Conservation (phyloP, 2,113 vertebrate genomes). For the Gulo gulo region DNA sequence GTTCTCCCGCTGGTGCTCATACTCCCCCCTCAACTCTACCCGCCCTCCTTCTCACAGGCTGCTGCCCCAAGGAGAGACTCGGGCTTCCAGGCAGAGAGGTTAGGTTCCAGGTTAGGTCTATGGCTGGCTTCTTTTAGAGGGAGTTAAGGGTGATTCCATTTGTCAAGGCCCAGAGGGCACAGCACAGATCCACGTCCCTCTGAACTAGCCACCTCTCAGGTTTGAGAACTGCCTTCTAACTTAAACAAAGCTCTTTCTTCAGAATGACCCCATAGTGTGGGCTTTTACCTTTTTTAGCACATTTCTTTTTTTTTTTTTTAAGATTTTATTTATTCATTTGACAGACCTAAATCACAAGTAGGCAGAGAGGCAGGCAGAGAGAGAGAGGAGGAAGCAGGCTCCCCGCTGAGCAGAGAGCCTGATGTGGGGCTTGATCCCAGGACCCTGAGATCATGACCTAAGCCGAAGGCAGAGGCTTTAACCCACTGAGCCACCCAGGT, state of each 20-base stretch:
- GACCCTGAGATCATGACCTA: no score
- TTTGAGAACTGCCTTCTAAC: not conserved
- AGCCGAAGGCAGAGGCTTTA: no score
- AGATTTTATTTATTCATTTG: no score
- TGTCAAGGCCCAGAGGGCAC: not conserved
- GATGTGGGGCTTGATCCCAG: no score
- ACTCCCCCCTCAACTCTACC: not conserved
- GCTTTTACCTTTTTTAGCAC: not conserved
- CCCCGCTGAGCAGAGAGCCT: no score
- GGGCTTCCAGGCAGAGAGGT: not conserved
- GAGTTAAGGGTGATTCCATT: not conserved
- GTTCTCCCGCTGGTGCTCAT: not conserved
- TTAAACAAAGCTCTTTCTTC: not conserved
- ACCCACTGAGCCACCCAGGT: no score
- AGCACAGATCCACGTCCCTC: not conserved
- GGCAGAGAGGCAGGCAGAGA: no score
- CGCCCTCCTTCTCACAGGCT: not conserved
- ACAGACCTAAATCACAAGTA: no score
- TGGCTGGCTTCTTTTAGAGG: not conserved
- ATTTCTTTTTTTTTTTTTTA: not conserved
- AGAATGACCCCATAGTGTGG: not conserved
- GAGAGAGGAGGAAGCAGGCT: no score
- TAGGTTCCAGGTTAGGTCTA: not conserved
- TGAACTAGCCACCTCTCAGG: not conserved
- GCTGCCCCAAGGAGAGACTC: not conserved